A percentile compares a stretch with the other conserved stretches of the same genome.
These are phyloP conservation scores for Clytia hemisphaerica DNA, from an alignment of 30 jellyfish, hydroid and myxozoan genomes.

Conservation along the genomic window DNA sequence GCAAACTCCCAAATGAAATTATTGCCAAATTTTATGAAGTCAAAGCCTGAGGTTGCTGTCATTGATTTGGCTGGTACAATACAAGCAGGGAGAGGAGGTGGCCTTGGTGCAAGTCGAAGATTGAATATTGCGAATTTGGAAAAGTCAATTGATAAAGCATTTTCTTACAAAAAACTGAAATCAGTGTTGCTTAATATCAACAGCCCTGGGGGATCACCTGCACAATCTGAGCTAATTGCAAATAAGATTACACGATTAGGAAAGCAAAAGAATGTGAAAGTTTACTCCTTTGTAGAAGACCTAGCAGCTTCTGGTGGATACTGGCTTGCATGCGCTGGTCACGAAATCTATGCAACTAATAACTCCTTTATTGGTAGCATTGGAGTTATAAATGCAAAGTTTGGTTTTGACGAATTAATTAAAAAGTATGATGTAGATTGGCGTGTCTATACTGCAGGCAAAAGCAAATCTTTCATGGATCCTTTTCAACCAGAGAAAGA, in stretches of 20 bases:
- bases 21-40: too few species aligned
- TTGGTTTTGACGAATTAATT: conserved; percentile 50
- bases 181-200: conserved; percentile 62
- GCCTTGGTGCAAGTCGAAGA: conserved; percentile 19
- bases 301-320: conserved; percentile 79
- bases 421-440: conserved; percentile 66
- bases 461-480: conserved; percentile 56
- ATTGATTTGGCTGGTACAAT: neutral
- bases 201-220: conserved; percentile 80
- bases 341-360: conserved; percentile 60
- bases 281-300: conserved; percentile 52
- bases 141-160: conserved; percentile 55
- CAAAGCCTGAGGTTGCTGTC: conserved; percentile 4
- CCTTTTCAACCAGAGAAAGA: conserved; percentile 55
- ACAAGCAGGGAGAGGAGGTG: neutral
- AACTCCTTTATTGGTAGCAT: conserved; percentile 70
- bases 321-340: conserved; percentile 86
- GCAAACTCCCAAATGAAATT: too few species aligned
- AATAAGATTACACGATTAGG: conserved; percentile 39
- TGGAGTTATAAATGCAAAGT: conserved; percentile 47
- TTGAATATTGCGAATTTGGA: conserved; percentile 35
- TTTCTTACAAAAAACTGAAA: conserved; percentile 47
- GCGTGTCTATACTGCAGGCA: conserved; percentile 59
- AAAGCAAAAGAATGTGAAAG: conserved; percentile 47
- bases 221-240: conserved; percentile 65